Evolutionary conservation across 2,113 vertebrate genomes (phyloP), one percentile per base, ranked within the genome.

Genomic region (Sisor rabdophorus): DNA sequence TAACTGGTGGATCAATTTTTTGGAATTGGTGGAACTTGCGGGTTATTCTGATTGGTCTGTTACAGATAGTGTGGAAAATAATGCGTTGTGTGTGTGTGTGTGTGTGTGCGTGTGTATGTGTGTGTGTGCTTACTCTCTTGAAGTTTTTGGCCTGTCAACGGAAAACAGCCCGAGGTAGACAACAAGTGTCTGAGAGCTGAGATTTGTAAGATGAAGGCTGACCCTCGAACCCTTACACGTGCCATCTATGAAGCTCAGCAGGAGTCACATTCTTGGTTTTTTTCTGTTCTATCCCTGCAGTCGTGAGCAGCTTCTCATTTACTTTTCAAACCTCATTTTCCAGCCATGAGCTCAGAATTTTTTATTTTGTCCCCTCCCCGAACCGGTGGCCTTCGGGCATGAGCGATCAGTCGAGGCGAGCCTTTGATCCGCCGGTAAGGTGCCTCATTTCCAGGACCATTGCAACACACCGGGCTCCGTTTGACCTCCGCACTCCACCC

Each of bases 291-390:
- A 26, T 20, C 63, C 67, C 71, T 71, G 79, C 73, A 81, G 79
- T 81, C 71, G 65, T 30, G 17, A 30, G 77, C 32, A 10, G 64
- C 56, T 71, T 50, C 74, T 77, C 74, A 79, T 84, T 84, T 78
- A 84, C 81, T 81, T 84, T 81, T 84, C 77, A 77, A 79, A 77
- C 68, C 80, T 75, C 77, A 77, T 81, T 81, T 81, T 81, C 73
- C 60, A n/a, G 74, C 80, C 70, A 76, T 71, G 77, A 84, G 80
- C 82, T 77, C 77, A 55, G 64, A 74, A 77, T 84, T 81, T 79
- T 84, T 80, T 77, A 84, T 81, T 84, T 74, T 59, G 59, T 67
- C 74, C 74, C 81, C 77, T 81, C 77, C 80, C 79, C 81, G 82
- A n/a, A 79, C 80, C 75, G 55, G 74, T 81, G 74, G 80, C 82